Evolutionary conservation across 2,888 invertebrate genomes (phyloP).

Genomic region (Brachyptera risi): DNA sequence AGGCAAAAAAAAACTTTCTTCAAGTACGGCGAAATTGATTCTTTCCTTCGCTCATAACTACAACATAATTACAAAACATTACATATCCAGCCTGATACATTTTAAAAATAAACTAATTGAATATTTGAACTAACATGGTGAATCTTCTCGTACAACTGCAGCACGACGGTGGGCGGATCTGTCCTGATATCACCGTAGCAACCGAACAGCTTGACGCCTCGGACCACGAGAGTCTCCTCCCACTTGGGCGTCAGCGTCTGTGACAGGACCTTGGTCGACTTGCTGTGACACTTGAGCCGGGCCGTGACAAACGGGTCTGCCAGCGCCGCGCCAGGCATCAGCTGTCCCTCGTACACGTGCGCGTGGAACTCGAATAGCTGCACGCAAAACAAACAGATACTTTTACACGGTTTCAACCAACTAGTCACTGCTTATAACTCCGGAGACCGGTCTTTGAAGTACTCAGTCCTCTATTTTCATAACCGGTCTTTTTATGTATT

Average conservation of each 20-base stretch:
- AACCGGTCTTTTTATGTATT: no score
- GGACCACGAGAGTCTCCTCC: constrained; percentile 55
- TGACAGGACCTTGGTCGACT: constrained; percentile 45
- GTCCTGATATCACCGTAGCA: constrained; percentile 32
- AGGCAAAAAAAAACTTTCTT: no score
- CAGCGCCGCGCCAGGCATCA: constrained; percentile 52
- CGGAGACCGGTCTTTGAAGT: no score
- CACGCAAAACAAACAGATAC: no score
- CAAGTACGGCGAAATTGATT: no score
- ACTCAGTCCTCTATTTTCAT: no score
- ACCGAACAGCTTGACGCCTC: constrained; percentile 46
- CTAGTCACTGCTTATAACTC: no score
- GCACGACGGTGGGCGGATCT: constrained; percentile 45
- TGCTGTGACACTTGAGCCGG: constrained; percentile 43
- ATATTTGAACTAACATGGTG: neutral
- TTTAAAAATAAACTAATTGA: neutral
- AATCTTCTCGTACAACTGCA: no score
- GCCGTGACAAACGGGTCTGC: constrained; percentile 51
- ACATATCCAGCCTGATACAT: no score
- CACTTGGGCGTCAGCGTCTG: constrained; percentile 56
- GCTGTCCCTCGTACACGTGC: constrained; percentile 65
- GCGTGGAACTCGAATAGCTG: constrained; percentile 58
- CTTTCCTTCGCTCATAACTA: no score
- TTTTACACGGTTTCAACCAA: no score
- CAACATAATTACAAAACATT: no score